Base-by-base conservation (phyloP, 2,113 vertebrate species). In the Acrocephalus kingi region DNA sequence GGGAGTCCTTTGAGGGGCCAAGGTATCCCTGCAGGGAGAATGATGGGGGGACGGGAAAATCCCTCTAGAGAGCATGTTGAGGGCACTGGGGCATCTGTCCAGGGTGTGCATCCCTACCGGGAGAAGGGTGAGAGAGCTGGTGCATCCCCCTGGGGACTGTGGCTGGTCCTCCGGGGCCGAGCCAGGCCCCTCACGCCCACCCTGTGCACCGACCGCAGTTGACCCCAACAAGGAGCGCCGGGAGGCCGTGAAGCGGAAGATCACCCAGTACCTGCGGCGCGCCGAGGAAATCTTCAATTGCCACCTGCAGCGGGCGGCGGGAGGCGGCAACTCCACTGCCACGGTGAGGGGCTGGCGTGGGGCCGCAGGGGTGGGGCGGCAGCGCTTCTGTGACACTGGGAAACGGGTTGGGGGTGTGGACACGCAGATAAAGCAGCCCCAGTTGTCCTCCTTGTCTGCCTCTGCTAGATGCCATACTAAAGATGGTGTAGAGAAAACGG, bases 271-370 rank as follows among this genome's bases (percentile, higher is more conserved):
- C 96, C 98, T 99, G 84, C 98, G 98, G 95, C 98, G 99, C n/a
- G 99, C 99, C 0, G 99, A 99, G 82, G 99, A 99, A 87, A 99
- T 99, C 97, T 99, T 99, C 95, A 99, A 98, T 45, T 99, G 99
- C 87, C 99, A 99, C 97, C 98, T 99, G 35, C 99, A 99, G 96
- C 98, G 98, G 95, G 98, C 98, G 13, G 96, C 98, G 3, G 98
- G 98, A 13, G 97, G 93, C 1, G 98, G 97, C 48, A 97, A 63
- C 96, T 86, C 98, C 94, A 90, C 98, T 3, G 97, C 98, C 97
- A 98, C 98, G 98, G 98, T 98, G 93, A 98, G 97, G n/a, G 52
- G 33, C 19, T 35, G 73, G 35, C 3, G 0, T 28, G 13, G 68
- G 22, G 22, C 2, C 4, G 30, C 52, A 0, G 0, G 12, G 43